A percentile compares a stretch with the other conserved stretches of the same genome.
These are phyloP conservation scores for Coenobita brevimanus DNA, from an alignment of 1,140 invertebrate species.

Conservation along the genomic window DNA sequence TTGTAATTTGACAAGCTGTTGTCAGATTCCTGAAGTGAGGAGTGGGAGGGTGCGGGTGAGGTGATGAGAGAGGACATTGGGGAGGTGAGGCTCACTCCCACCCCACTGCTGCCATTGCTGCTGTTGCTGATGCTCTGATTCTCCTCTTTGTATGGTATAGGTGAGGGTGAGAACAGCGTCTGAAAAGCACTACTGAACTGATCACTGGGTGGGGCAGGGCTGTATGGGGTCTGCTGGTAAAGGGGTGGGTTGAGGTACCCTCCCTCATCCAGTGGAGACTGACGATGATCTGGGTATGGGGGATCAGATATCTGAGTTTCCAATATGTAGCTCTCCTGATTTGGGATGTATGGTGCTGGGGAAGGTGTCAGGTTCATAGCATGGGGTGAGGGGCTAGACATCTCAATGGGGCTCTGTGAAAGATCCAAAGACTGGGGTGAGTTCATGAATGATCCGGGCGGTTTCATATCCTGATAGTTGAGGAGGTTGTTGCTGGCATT, in stretches of 20 bases:
- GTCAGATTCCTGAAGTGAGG: slow-evolving; percentile 60
- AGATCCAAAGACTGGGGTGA: slow-evolving; percentile 57
- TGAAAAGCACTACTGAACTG: slow-evolving; percentile 48
- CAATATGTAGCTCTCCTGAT: slow-evolving; percentile 57
- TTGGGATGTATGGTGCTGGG: slow-evolving; percentile 51
- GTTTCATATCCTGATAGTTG: slow-evolving; percentile 60
- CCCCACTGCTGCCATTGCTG: slow-evolving; percentile 57
- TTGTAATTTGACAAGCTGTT: slow-evolving; percentile 63
- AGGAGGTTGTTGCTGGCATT: slow-evolving; percentile 39
- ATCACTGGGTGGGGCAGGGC: slow-evolving; percentile 49
- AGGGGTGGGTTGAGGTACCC: slow-evolving; percentile 49
- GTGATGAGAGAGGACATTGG: slow-evolving; percentile 53
- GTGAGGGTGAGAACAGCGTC: slow-evolving; percentile 47
- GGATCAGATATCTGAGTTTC: slow-evolving; percentile 44
- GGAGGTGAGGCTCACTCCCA: slow-evolving; percentile 51
- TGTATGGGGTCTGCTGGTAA: slow-evolving; percentile 48
- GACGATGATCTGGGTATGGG: slow-evolving; percentile 47
- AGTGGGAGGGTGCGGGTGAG: slow-evolving; percentile 57
- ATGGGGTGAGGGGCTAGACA: slow-evolving; percentile 56
- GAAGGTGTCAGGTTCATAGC: slow-evolving; percentile 51
- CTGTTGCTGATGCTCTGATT: slow-evolving; percentile 45
- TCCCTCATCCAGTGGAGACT: slow-evolving; percentile 47
- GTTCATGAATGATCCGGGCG: slow-evolving; percentile 50
- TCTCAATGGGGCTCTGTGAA: slow-evolving; percentile 56
- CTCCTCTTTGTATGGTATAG: slow-evolving; percentile 55